Percentiles rank a stretch among this genome's conserved stretches.
Evolutionary conservation across 1,140 invertebrate species (phyloP).

Genomic region (Danaus melanippus): DNA sequence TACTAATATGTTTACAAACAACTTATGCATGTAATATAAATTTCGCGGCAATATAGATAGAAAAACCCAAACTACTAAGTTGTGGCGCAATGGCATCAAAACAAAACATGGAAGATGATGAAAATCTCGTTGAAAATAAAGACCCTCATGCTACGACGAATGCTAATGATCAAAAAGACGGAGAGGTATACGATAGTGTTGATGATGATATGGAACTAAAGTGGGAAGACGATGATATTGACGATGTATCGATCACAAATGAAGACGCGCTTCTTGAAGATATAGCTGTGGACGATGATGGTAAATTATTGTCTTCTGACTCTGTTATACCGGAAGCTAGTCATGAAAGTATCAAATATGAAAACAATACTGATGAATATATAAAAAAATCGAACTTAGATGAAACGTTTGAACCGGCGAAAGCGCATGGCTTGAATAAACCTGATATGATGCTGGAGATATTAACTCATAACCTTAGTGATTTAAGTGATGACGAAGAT

Average conservation of each 20-base stretch:
- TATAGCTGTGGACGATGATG: slow-evolving; percentile 4
- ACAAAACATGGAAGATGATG: too few species aligned
- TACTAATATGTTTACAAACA: too few species aligned
- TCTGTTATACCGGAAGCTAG: slow-evolving; percentile 2
- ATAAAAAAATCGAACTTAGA: slow-evolving; percentile 3
- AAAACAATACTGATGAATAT: slow-evolving; percentile 5
- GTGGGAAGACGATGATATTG: slow-evolving; percentile 29
- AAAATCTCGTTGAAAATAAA: too few species aligned
- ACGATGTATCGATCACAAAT: slow-evolving; percentile 11
- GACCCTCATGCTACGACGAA: too few species aligned
- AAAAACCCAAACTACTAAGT: too few species aligned
- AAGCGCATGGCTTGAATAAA: slow-evolving; percentile 39
- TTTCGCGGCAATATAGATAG: too few species aligned
- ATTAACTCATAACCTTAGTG: slow-evolving; percentile 45
- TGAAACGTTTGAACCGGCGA: slow-evolving; percentile 11
- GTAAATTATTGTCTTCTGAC: slow-evolving; percentile 7
- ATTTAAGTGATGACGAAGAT: slow-evolving; percentile 28
- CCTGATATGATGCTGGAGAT: slow-evolving; percentile 57
- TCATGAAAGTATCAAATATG: not conserved
- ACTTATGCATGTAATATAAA: too few species aligned
- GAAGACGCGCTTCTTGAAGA: slow-evolving; percentile 17
- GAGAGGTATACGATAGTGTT: slow-evolving; percentile 13
- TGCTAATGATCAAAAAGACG: not conserved
- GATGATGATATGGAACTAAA: slow-evolving; percentile 29
- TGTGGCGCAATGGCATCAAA: too few species aligned